A percentile compares a stretch with the other conserved stretches of the same genome.
Evolutionary conservation across 2,797 vertebrate genomes (phyloP).

Genomic region (Hapalemur alaotrensis): DNA sequence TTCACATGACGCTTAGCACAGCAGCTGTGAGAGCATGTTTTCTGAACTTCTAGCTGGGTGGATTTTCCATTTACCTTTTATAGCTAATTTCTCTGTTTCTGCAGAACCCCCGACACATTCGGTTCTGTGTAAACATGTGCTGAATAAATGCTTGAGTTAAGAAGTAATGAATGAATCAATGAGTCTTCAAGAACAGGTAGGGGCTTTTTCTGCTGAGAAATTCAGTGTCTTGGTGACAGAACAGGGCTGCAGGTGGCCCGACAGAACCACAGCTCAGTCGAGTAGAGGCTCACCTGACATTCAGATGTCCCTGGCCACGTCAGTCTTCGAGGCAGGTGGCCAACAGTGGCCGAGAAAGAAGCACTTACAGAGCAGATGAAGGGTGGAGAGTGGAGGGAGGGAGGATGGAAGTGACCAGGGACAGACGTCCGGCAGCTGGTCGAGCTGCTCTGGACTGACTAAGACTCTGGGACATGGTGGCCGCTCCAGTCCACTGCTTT

Average conservation of each 20-base stretch:
- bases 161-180: not conserved
- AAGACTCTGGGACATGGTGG: fast-evolving
- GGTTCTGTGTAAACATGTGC: not conserved
- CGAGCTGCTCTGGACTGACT: fast-evolving
- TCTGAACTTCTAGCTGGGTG: not conserved
- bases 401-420: fast-evolving
- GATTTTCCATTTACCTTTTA: not conserved
- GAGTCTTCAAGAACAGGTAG: not conserved
- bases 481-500: fast-evolving
- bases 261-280: no score
- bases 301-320: not conserved
- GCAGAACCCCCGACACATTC: not conserved
- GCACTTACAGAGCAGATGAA: not conserved
- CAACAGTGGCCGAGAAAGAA: not conserved
- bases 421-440: fast-evolving
- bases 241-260: fast-evolving
- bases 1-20: not conserved
- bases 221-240: not conserved
- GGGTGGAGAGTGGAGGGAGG: not conserved
- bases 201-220: not conserved
- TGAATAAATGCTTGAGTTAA: not conserved
- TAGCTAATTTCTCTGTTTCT: conserved; percentile 1
- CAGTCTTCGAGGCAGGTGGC: not conserved
- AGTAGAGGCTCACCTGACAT: not conserved
- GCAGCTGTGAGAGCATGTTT: not conserved